A percentile compares a stretch with the other conserved stretches of the same genome.
These are phyloP conservation scores for Scaptodrosophila lebanonensis DNA, from an alignment of 1,140 invertebrate genomes.

Conservation along the genomic window DNA sequence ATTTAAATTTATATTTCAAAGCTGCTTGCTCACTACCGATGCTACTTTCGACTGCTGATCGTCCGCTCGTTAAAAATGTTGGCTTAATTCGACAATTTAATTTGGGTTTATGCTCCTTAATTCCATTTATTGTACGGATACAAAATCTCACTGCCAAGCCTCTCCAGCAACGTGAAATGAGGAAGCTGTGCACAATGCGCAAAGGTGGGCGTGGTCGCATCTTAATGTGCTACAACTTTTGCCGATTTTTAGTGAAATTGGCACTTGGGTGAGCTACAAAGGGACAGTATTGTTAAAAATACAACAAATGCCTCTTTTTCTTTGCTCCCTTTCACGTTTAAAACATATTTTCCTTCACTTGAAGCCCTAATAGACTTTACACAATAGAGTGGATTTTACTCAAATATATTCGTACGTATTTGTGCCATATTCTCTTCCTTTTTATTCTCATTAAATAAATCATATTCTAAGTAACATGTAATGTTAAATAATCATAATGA, in stretches of 20 bases:
- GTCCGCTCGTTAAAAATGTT: conserved; percentile 47
- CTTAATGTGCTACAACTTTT: conserved; percentile 1
- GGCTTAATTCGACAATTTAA: conserved; percentile 73
- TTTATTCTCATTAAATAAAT: no score
- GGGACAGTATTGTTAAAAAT: no score
- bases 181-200: conserved; percentile 39
- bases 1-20: conserved; percentile 55
- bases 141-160: conserved; percentile 38
- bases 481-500: no score
- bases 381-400: no score
- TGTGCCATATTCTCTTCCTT: no score
- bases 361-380: no score
- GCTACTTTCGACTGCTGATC: not conserved
- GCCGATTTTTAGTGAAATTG: conserved; percentile 19
- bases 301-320: no score
- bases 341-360: no score
- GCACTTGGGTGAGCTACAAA: no score
- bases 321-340: no score
- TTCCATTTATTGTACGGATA: conserved; percentile 16
- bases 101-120: conserved; percentile 64
- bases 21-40: not conserved
- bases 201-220: conserved; percentile 30
- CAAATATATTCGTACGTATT: no score
- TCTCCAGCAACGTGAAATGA: conserved; percentile 48
- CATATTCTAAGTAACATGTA: no score